Evolutionary conservation across 2,888 invertebrate genomes (phyloP).

Genomic region (Odontocerum albicorne): DNA sequence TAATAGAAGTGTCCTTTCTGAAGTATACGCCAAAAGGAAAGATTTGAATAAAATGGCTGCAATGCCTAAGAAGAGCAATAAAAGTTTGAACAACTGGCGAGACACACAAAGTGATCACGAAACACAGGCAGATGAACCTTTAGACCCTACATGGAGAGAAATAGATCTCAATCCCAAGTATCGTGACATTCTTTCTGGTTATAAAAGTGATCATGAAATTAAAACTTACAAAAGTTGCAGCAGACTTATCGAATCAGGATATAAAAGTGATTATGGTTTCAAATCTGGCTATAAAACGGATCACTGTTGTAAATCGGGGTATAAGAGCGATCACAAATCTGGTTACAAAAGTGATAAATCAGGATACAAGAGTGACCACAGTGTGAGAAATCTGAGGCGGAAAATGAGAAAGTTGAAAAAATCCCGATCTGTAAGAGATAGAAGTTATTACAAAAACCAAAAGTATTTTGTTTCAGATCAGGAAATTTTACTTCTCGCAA

Average conservation of each 20-base stretch:
- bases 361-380: conserved; percentile 57
- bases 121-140: conserved; percentile 53
- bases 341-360: conserved; percentile 63
- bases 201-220: conserved; percentile 62
- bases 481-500: conserved; percentile 60
- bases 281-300: conserved; percentile 57
- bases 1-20: conserved; percentile 50
- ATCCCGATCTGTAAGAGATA: conserved; percentile 54
- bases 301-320: conserved; percentile 53
- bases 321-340: conserved; percentile 61
- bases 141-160: conserved; percentile 67
- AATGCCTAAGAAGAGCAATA: conserved; percentile 48
- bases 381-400: conserved; percentile 53
- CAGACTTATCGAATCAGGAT: conserved; percentile 59
- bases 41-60: conserved; percentile 53
- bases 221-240: conserved; percentile 57
- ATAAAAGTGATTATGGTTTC: conserved; percentile 63
- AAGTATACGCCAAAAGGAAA: conserved; percentile 56
- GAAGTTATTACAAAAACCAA: conserved; percentile 57
- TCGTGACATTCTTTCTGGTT: conserved; percentile 61
- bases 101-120: conserved; percentile 57
- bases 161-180: conserved; percentile 67
- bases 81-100: conserved; percentile 51
- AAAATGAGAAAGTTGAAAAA: conserved; percentile 56
- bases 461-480: conserved; percentile 61